phyloP scores from a whole-genome alignment of 2,797 vertebrate species.

The Paramormyrops hopkinsi region DNA sequence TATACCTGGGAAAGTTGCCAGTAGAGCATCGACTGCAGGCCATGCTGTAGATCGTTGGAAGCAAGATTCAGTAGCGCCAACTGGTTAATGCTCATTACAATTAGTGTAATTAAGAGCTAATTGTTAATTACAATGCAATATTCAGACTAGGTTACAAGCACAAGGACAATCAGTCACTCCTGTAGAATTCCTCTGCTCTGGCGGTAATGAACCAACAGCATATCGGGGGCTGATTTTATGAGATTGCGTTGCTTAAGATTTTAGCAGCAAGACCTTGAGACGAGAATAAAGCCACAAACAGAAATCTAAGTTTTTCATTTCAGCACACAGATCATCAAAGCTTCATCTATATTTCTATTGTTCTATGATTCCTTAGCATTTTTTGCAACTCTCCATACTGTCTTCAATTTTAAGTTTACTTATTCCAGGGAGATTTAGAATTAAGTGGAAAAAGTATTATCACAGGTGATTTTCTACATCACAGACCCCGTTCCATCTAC shows the following conservation, averaged over 20 bases:
- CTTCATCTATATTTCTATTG: neutral
- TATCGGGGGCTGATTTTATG: neutral
- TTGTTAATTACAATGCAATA: neutral
- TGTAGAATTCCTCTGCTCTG: neutral
- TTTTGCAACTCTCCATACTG: neutral
- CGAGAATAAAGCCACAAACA: neutral
- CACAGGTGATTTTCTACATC: neutral
- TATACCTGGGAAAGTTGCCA: neutral
- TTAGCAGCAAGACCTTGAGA: neutral
- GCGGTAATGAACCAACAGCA: neutral
- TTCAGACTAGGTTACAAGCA: neutral
- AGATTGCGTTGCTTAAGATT: neutral
- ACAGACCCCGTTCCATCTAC: neutral
- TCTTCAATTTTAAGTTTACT: neutral
- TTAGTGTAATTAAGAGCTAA: slow-evolving; percentile 1
- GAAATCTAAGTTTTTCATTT: neutral
- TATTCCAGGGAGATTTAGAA: neutral
- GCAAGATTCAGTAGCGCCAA: neutral
- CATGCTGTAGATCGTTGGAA: neutral
- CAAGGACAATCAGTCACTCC: neutral
- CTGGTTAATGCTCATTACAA: neutral
- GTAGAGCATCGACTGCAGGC: neutral
- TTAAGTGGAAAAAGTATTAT: neutral
- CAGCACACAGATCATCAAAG: too few species aligned
- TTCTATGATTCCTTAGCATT: neutral